Evolutionary conservation across 2,888 invertebrate species (phyloP).

Genomic region (Pimpla rufipes): DNA sequence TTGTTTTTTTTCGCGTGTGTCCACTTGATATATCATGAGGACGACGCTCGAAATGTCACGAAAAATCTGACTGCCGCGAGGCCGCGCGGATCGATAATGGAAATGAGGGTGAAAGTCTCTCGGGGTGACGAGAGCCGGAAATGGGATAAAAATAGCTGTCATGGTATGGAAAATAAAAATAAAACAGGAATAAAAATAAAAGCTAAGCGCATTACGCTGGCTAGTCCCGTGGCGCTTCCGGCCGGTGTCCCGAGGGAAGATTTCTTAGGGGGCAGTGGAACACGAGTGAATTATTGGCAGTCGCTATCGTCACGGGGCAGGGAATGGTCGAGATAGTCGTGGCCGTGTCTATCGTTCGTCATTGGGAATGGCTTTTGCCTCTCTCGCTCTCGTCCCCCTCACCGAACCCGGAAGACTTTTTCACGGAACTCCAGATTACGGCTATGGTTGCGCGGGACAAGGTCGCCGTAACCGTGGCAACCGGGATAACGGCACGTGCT

Average conservation of each 20-base stretch:
- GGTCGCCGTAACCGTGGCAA: constrained; percentile 84
- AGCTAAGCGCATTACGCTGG: too few relatives aligned
- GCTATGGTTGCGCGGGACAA: constrained; percentile 83
- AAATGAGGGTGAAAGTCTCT: constrained; percentile 4
- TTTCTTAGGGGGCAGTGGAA: constrained; percentile 9
- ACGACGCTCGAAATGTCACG: background rate
- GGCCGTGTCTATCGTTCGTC: constrained; percentile 23
- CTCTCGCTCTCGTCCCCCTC: constrained; percentile 19
- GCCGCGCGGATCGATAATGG: constrained; percentile 14
- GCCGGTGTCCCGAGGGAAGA: too few relatives aligned
- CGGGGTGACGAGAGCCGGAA: too few relatives aligned
- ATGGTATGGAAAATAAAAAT: background rate
- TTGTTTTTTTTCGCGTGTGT: background rate
- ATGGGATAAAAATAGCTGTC: too few relatives aligned
- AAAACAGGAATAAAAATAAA: constrained; percentile 12
- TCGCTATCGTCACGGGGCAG: constrained; percentile 69
- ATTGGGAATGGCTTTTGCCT: background rate
- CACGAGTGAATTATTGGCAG: constrained; percentile 55
- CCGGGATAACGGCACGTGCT: constrained; percentile 82
- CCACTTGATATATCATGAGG: background rate
- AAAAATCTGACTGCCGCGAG: background rate
- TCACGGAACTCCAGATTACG: constrained; percentile 71
- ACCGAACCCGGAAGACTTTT: constrained; percentile 71
- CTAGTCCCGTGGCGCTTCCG: too few relatives aligned
- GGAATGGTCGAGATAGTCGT: background rate